These are phyloP conservation scores for Monochamus alternatus DNA, from an alignment of 2,888 invertebrate genomes.

Conservation along the genomic window DNA sequence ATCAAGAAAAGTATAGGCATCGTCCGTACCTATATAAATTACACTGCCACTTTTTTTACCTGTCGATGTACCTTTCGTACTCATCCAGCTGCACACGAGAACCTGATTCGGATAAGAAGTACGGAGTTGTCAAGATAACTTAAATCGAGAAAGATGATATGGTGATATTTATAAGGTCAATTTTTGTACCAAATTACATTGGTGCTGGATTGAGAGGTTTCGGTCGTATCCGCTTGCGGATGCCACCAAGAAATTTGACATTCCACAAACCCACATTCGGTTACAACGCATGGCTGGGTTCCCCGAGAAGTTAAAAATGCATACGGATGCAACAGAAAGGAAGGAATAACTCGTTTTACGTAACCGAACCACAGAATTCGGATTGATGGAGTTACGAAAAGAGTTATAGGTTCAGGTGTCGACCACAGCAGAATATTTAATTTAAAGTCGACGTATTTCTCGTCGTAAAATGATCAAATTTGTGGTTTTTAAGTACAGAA, in stretches of 20 bases:
- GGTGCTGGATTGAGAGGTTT: not conserved
- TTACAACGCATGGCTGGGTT: conserved; percentile 5
- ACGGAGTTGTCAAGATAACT: not conserved
- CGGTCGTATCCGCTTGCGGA: conserved; percentile 4
- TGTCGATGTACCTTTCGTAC: not conserved
- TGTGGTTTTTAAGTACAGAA: no score
- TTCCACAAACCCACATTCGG: conserved; percentile 12
- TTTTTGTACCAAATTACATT: not conserved
- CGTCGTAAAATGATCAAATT: no score
- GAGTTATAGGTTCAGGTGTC: not conserved
- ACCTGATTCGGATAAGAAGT: not conserved
- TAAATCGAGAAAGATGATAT: conserved; percentile 4
- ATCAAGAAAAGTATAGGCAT: no score
- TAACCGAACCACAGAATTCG: not conserved
- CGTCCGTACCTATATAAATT: no score
- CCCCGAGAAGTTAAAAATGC: not conserved
- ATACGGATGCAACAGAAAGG: not conserved
- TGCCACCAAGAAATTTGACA: not conserved
- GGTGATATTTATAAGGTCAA: not conserved
- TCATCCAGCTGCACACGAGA: not conserved
- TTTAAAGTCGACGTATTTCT: no score
- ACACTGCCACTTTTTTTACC: not conserved
- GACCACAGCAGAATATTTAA: not conserved
- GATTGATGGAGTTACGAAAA: not conserved
- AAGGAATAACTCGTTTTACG: not conserved